These are phyloP conservation scores for Tachystola acroxantha DNA, from an alignment of 2,888 invertebrate species.

Conservation along the genomic window DNA sequence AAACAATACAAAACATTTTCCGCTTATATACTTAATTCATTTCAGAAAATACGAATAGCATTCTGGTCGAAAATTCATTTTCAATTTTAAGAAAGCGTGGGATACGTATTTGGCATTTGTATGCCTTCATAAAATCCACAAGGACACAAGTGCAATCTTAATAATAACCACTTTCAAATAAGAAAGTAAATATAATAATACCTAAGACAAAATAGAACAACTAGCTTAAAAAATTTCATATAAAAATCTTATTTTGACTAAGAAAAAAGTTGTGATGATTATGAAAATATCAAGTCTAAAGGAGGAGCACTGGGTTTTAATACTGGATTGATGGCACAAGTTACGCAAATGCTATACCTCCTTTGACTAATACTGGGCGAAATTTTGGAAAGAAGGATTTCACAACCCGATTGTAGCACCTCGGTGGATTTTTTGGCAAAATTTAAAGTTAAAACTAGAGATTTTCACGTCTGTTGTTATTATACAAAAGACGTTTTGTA, in stretches of 20 bases:
- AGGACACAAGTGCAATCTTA: conserved; percentile 77
- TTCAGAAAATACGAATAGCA: conserved; percentile 61
- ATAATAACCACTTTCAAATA: conserved; percentile 69
- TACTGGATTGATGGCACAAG: conserved; percentile 75
- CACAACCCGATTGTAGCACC: conserved; percentile 74
- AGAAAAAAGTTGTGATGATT: conserved; percentile 72
- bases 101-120: conserved; percentile 57
- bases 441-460: conserved; percentile 27
- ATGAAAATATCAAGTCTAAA: conserved; percentile 65
- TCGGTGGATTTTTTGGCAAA: conserved; percentile 47
- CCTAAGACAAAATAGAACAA: conserved; percentile 74
- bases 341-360: conserved; percentile 65
- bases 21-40: conserved; percentile 47
- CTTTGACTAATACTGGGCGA: conserved; percentile 75
- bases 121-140: conserved; percentile 68
- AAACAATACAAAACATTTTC: conserved; percentile 64
- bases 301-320: conserved; percentile 63
- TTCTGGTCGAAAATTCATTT: conserved; percentile 54
- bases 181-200: conserved; percentile 67
- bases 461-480: background rate
- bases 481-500: conserved; percentile 10
- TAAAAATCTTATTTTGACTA: conserved; percentile 75
- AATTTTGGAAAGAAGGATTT: conserved; percentile 68
- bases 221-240: conserved; percentile 68
- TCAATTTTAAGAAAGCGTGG: conserved; percentile 63